These are phyloP conservation scores for Polydrusus pterygomalis DNA, from an alignment of 2,888 invertebrate genomes.

Conservation along the genomic window DNA sequence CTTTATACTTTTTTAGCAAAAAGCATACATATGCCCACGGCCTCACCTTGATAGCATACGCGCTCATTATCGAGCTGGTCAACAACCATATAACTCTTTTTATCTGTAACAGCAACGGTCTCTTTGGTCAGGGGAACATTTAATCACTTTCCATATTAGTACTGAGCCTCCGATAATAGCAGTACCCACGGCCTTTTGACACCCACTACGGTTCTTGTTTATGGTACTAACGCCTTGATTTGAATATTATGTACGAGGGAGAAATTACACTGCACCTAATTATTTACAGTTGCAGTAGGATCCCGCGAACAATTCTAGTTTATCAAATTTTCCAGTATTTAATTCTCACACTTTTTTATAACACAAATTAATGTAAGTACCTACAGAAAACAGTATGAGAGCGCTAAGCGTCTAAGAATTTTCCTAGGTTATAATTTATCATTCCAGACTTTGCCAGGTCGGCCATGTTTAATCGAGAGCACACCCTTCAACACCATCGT, in stretches of 20 bases:
- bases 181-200: conserved; percentile 36
- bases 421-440: too few species aligned
- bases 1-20: conserved; percentile 6
- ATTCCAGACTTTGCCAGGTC: too few species aligned
- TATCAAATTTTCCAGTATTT: too few species aligned
- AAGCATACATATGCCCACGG: conserved; percentile 33
- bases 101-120: conserved; percentile 49
- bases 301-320: too few species aligned
- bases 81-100: conserved; percentile 49
- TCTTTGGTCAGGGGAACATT: conserved; percentile 39
- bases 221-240: conserved; percentile 12
- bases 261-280: too few species aligned
- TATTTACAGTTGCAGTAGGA: too few species aligned
- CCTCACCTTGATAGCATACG: conserved; percentile 27
- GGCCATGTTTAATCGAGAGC: too few species aligned
- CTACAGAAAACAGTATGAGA: too few species aligned
- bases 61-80: conserved; percentile 22
- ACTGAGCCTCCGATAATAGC: conserved; percentile 33
- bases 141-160: conserved; percentile 50
- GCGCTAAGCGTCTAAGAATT: too few species aligned
- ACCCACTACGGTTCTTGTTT: conserved; percentile 30
- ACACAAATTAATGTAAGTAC: too few species aligned
- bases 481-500: too few species aligned
- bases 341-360: too few species aligned
- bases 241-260: neutral